Conservation (phyloP, 2,888 invertebrate species). For the Diadegma fenestrale region DNA sequence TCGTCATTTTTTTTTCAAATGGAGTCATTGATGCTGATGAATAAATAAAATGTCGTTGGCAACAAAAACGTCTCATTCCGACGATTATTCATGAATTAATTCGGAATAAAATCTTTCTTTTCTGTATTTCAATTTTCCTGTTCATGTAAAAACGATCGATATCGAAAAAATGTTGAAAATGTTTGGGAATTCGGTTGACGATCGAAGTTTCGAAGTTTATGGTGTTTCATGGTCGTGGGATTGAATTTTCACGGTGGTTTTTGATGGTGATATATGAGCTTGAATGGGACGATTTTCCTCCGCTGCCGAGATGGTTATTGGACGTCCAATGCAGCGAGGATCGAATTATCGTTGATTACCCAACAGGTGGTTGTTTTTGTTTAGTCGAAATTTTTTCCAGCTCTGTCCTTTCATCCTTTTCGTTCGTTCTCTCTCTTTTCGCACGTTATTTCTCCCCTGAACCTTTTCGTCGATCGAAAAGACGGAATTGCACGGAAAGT, state of each 20-base stretch:
- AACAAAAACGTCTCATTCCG: not conserved
- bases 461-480: slow-evolving; percentile 2
- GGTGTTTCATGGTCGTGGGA: not conserved
- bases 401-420: not conserved
- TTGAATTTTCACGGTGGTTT: not conserved
- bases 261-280: not conserved
- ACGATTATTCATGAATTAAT: not conserved
- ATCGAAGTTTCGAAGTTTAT: not conserved
- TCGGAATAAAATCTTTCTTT: not conserved
- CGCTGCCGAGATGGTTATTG: not conserved
- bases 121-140: not conserved
- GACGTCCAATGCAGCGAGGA: not conserved
- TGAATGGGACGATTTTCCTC: not conserved
- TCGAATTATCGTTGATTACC: not conserved
- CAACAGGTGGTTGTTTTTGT: not conserved
- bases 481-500: slow-evolving; percentile 25
- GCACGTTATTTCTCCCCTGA: not conserved
- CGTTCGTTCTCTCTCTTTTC: not conserved
- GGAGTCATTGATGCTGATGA: not conserved
- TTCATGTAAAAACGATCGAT: not conserved
- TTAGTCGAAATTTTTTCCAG: not conserved
- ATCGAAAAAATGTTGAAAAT: not conserved
- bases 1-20: not conserved
- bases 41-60: not conserved
- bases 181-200: not conserved